phyloP scores from a whole-genome alignment of 2,888 invertebrate genomes.

The Sussaba pulchella region DNA sequence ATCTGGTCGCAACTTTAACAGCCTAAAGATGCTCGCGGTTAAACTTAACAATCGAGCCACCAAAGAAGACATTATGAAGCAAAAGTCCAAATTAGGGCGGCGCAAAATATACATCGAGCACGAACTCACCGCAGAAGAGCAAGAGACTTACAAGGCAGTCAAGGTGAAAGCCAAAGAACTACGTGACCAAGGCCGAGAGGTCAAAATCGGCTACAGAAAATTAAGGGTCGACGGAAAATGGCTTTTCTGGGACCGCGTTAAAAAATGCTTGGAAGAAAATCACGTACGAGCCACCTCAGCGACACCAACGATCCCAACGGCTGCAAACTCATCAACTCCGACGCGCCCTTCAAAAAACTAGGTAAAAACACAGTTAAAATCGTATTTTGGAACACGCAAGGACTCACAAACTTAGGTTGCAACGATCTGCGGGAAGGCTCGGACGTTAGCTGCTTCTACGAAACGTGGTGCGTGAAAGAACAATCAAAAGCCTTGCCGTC shows the following conservation, averaged over 20 bases:
- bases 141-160: slow-evolving; percentile 10
- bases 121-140: slow-evolving; percentile 21
- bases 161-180: slow-evolving; percentile 7
- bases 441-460: slow-evolving; percentile 17
- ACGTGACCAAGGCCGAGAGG: slow-evolving; percentile 7
- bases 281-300: neutral
- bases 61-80: slow-evolving; percentile 30
- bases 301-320: neutral
- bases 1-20: neutral
- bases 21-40: slow-evolving; percentile 1
- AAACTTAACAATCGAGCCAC: slow-evolving; percentile 12
- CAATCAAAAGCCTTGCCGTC: neutral
- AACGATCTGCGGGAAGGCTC: neutral
- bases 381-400: slow-evolving; percentile 38
- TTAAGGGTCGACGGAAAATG: slow-evolving; percentile 8
- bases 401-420: slow-evolving; percentile 2
- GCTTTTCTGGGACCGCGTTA: slow-evolving; percentile 15
- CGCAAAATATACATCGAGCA: slow-evolving; percentile 43
- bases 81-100: slow-evolving; percentile 28
- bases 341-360: slow-evolving; percentile 11
- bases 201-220: neutral
- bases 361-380: neutral
- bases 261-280: neutral
- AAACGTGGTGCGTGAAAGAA: slow-evolving; percentile 18
- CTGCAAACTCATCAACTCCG: too few relatives aligned